phyloP scores from a whole-genome alignment of 2,797 vertebrate species.

The Jordanella pulchra region DNA sequence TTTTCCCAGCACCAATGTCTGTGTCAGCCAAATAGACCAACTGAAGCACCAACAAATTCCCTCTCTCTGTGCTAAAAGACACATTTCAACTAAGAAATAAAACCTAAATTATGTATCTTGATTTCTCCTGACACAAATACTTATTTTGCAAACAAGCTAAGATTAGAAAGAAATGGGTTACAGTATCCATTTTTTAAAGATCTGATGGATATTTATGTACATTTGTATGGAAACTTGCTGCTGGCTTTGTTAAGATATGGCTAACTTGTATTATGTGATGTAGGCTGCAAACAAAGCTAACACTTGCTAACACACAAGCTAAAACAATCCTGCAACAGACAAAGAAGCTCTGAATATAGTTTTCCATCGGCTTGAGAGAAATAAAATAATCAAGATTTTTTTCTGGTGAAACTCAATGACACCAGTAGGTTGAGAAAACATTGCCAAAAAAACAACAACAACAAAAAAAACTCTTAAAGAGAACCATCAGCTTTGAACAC shows the following conservation, averaged over 20 bases:
- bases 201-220: background rate
- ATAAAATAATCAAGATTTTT: background rate
- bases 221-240: background rate
- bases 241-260: background rate
- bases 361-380: background rate
- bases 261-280: background rate
- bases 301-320: background rate
- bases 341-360: no score
- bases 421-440: background rate
- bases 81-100: background rate
- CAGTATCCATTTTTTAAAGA: background rate
- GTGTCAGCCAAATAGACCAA: slow-evolving; percentile 21
- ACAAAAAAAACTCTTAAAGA: background rate
- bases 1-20: slow-evolving; percentile 58
- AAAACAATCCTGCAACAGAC: no score
- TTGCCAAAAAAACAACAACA: background rate
- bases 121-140: background rate
- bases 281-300: background rate
- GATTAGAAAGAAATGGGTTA: background rate
- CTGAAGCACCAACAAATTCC: slow-evolving; percentile 20
- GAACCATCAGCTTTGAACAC: background rate
- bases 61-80: background rate
- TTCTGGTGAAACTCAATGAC: background rate
- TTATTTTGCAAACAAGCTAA: background rate
- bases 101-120: background rate